A percentile compares a stretch with the other conserved stretches of the same genome.
Evolutionary conservation across 2,113 vertebrate species (phyloP).

Genomic region (Cottus gobio): DNA sequence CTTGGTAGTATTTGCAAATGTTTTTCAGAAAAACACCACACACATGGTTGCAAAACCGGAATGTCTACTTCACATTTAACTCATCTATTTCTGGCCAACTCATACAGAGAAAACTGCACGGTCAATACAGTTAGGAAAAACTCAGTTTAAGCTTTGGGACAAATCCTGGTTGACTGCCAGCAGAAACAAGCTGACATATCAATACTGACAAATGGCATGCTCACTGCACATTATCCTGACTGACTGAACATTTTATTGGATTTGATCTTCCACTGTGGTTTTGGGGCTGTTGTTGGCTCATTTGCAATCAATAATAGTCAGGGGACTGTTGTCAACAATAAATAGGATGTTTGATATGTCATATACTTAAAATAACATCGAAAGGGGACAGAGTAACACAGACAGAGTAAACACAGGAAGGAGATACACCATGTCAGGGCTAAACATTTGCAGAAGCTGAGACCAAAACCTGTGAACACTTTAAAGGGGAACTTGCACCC

Average conservation of each 20-base stretch:
- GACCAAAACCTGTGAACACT: not conserved
- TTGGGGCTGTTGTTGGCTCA: constrained; percentile 3
- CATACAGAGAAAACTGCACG: not conserved
- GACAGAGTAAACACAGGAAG: not conserved
- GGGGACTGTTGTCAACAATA: constrained; percentile 8
- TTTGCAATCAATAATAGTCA: constrained; percentile 2
- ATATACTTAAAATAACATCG: not conserved
- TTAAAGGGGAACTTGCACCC: not conserved
- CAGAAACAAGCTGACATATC: constrained; percentile 25
- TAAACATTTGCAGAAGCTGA: not conserved
- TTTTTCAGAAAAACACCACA: not conserved
- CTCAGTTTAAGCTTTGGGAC: constrained; percentile 8
- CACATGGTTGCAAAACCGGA: not conserved
- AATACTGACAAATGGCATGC: constrained; percentile 10
- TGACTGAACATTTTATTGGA: constrained; percentile 35
- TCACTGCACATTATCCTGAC: constrained; percentile 38
- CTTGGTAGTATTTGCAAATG: not conserved
- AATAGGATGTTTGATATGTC: constrained; percentile 15
- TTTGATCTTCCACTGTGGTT: constrained; percentile 23
- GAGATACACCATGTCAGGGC: not conserved
- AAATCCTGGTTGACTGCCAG: constrained; percentile 2
- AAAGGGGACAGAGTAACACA: not conserved
- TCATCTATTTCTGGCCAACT: constrained; percentile 1
- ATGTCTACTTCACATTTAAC: not conserved
- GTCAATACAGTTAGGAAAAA: constrained; percentile 5